Base-by-base conservation (phyloP, 2,888 invertebrate genomes). In the Tholera decimalis region DNA sequence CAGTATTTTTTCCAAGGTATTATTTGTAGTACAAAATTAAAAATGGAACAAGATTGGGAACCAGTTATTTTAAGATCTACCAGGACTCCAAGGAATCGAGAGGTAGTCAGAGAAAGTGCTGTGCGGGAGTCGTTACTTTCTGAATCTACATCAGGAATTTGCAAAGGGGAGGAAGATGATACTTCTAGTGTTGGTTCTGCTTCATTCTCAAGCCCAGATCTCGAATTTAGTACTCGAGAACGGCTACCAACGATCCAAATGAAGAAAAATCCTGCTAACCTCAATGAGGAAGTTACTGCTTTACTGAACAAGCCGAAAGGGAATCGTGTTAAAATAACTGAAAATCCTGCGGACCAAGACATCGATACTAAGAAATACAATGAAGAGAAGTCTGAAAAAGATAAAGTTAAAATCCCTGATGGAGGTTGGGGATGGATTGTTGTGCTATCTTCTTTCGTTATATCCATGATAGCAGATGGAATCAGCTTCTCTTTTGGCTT, bases 401-500 rank as follows among this genome's bases (percentile, higher is more conserved):
- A 83, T 13, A 95, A 96, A 79, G 95, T 96, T 0, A 95, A 95
- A 44, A 96, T 97, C 47, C 98, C 98, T 0, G 98, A 98, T 82
- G 98, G 98, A 1, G 98, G 97, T 2, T 98, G 98, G 97, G 98
- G 98, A 9, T 98, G 98, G 98, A 96, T 98, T 22, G 98, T 99
- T 1, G 99, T 99, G 0, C 90, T 97, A 41, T 97, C 98, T 4
- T 98, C 98, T 0, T 97, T 99, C 77, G 89, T 98, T 44, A 97
- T 98, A 63, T 98, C 98, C 22, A 97, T 98, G 94, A 97, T 99
- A 53, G 98, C 98, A 41, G 99, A 99, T 90, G 99, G 99, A 0
- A 97, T 99, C 62, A 98, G 98, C 55, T 98, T 99, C 89, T 98
- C 98, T 1, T 99, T 99, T 89, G 99, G 99, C 0, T 95, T 99